These are phyloP conservation scores for Camptogramma bilineatum DNA, from an alignment of 2,888 invertebrate genomes.

Conservation along the genomic window DNA sequence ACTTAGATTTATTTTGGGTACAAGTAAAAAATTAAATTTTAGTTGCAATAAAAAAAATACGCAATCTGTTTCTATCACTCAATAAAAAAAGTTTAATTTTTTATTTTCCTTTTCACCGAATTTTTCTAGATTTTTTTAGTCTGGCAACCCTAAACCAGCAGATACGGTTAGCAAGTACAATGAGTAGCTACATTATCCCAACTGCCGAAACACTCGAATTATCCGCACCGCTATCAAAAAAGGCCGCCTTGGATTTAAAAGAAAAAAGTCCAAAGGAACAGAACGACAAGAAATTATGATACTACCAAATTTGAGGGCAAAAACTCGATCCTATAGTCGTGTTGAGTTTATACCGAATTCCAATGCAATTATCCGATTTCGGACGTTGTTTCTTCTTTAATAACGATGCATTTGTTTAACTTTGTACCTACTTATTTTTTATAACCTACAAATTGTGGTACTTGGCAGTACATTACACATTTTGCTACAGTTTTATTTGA, in stretches of 20 bases:
- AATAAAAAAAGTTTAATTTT: too few species aligned
- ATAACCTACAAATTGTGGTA: background rate
- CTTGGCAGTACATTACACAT: background rate
- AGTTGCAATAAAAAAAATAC: too few species aligned
- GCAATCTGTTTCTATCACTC: too few species aligned
- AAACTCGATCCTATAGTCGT: slow-evolving; percentile 64
- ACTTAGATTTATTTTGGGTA: background rate
- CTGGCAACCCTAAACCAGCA: slow-evolving; percentile 32
- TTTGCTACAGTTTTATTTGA: background rate
- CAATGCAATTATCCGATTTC: slow-evolving; percentile 61
- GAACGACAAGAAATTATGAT: slow-evolving; percentile 80
- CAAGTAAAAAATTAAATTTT: too few species aligned
- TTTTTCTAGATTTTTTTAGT: background rate
- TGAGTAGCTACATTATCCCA: slow-evolving; percentile 62
- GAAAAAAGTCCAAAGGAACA: slow-evolving; percentile 59
- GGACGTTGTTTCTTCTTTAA: slow-evolving; percentile 46
- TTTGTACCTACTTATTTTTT: slow-evolving; percentile 34
- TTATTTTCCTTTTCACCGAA: too few species aligned
- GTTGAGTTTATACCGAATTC: slow-evolving; percentile 57
- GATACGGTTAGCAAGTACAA: slow-evolving; percentile 54
- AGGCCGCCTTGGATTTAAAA: slow-evolving; percentile 57
- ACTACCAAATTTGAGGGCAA: slow-evolving; percentile 79
- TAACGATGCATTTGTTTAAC: slow-evolving; percentile 58
- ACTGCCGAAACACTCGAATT: slow-evolving; percentile 67
- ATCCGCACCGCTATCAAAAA: slow-evolving; percentile 73